Base-by-base conservation (phyloP, 2,888 invertebrate genomes). In the Caenorhabditis wallacei region DNA sequence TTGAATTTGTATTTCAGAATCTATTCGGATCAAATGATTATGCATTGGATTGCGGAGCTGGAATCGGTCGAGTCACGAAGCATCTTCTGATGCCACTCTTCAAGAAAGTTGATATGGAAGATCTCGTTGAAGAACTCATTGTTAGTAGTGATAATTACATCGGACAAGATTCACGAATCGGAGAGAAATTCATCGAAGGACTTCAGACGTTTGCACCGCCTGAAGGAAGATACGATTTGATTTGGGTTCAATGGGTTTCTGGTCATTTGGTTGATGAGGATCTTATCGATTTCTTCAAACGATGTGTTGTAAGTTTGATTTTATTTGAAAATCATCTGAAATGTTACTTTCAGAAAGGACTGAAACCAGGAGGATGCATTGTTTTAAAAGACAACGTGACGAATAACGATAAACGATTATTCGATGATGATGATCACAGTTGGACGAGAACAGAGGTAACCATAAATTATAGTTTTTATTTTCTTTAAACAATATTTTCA, bases 211-310 rank as follows among this genome's bases (percentile, higher is more conserved):
- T 98, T 92, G 93, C 72, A n/a, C 90, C 90, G 8, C 71, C 83
- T n/a, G 93, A 94, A 81, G 22, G 94, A 46, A 94, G 84, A 84
- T 99, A 98, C 92, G 97, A 98, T 92, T 94, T 97, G 11, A 95
- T 98, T 88, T 98, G 98, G 98, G 95, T 95, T 89, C 98, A 98
- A 92, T 99, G 98, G 98, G 97, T 98, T 10, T 93, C 96, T 20
- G 95, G 96, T 0, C 95, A 97, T 92, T 93, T 98, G 57, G 95
- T 95, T 2, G 96, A 98, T 92, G 94, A 94, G 11, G 95, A 98
- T 93, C 94, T 98, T 53, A 93, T 96, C 26, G 92, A 93, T 22
- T 97, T 94, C 88, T 92, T 94, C 56, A 84, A 92, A 69, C 85
- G 94, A 57, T 94, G 94, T 90, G 91, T 92, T 88, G 87, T 89